These are phyloP conservation scores for Liasis olivaceus DNA, from an alignment of 2,797 vertebrate genomes.

Conservation along the genomic window DNA sequence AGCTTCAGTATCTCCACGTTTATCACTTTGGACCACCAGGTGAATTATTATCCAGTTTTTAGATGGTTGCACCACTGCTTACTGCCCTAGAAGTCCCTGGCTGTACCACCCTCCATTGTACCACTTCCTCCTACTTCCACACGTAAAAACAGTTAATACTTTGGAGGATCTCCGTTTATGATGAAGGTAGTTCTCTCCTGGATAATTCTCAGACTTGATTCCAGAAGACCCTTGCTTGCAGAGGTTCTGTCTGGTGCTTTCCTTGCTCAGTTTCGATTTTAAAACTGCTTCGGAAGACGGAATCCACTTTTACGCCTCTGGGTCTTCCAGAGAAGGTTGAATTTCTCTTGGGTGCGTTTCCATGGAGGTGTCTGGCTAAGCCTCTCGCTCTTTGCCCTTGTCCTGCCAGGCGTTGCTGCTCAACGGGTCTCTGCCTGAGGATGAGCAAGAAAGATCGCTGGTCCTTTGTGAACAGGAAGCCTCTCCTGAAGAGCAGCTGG, in stretches of 20 bases:
- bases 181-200: not conserved
- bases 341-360: slow-evolving; percentile 14
- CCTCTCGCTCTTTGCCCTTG: slow-evolving; percentile 29
- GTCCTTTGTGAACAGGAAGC: slow-evolving; percentile 80
- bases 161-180: not conserved
- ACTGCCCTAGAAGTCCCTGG: not conserved
- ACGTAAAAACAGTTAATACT: not conserved
- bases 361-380: slow-evolving; percentile 35
- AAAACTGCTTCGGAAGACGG: not conserved
- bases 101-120: not conserved
- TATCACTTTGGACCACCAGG: not conserved
- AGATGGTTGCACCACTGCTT: not conserved
- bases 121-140: not conserved
- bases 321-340: not conserved
- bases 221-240: not conserved
- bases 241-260: not conserved
- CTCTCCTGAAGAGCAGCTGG: slow-evolving; percentile 89
- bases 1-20: not conserved
- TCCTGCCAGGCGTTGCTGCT: slow-evolving; percentile 88
- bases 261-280: not conserved
- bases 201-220: not conserved
- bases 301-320: not conserved
- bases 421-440: slow-evolving; percentile 89
- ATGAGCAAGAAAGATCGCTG: slow-evolving; percentile 87
- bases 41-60: not conserved